Evolutionary conservation across 2,797 vertebrate genomes (phyloP).

Genomic region (Allobates femoralis): DNA sequence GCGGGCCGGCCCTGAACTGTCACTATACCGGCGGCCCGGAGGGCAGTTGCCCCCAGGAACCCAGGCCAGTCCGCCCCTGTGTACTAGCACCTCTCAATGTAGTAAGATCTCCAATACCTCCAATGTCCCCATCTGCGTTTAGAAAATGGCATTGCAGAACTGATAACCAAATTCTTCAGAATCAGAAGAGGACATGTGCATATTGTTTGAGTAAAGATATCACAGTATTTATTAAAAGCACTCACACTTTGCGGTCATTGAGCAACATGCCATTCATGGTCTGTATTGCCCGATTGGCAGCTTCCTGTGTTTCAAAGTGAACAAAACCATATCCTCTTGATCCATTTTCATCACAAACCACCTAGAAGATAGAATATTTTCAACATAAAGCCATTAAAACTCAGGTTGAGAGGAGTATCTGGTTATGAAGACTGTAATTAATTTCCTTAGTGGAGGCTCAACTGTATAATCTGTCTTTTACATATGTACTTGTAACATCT

Average conservation of each 20-base stretch:
- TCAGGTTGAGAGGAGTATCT: background rate
- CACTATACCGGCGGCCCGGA: no score
- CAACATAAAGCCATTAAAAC: background rate
- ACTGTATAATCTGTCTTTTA: no score
- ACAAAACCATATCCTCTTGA: slow-evolving; percentile 97
- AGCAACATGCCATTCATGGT: slow-evolving; percentile 99
- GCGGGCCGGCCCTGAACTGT: no score
- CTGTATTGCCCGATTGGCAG: slow-evolving; percentile 88
- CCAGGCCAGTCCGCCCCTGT: no score
- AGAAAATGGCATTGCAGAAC: no score
- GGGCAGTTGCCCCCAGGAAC: no score
- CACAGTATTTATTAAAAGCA: slow-evolving; percentile 53
- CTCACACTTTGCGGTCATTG: slow-evolving; percentile 98
- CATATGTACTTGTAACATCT: no score
- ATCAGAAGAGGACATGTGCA: no score
- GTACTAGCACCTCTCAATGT: no score
- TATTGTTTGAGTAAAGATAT: background rate
- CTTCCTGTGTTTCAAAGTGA: slow-evolving; percentile 96
- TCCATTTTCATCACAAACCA: slow-evolving; percentile 92
- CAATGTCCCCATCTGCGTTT: no score
- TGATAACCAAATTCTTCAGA: no score
- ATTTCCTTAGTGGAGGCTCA: background rate
- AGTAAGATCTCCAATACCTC: no score
- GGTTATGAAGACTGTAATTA: background rate
- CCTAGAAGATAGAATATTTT: slow-evolving; percentile 74